phyloP scores from a whole-genome alignment of 2,888 invertebrate genomes.

The Acrobasis repandana region DNA sequence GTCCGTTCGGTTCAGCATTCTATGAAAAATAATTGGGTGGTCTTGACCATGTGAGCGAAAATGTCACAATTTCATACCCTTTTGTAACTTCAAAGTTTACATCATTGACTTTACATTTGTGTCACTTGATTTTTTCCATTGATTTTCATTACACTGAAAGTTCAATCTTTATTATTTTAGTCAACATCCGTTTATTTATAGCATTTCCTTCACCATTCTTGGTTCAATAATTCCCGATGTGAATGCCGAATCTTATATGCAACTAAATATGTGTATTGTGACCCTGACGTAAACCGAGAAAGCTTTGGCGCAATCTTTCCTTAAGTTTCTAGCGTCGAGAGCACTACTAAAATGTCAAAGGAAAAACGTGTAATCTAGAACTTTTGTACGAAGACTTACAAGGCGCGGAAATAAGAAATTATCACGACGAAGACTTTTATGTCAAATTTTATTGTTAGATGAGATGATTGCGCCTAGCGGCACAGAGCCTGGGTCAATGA shows the following conservation, averaged over 20 bases:
- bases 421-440: conserved; percentile 22
- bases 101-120: no score
- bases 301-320: not conserved
- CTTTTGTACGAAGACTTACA: not conserved
- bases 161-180: no score
- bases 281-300: not conserved
- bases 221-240: no score
- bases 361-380: not conserved
- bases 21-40: no score
- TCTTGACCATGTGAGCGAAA: no score
- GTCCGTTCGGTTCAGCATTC: no score
- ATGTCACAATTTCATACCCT: no score
- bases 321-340: not conserved
- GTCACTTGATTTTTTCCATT: no score
- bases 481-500: conserved; percentile 51
- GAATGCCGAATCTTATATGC: not conserved
- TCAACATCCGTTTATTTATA: no score
- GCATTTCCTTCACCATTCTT: no score
- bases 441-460: conserved; percentile 34
- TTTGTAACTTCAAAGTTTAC: no score
- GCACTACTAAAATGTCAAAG: not conserved
- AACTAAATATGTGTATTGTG: not conserved
- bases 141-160: no score
- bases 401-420: not conserved
- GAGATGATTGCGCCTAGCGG: conserved; percentile 43